phyloP scores from a whole-genome alignment of 2,888 invertebrate species.

The Antheraea yamamai region DNA sequence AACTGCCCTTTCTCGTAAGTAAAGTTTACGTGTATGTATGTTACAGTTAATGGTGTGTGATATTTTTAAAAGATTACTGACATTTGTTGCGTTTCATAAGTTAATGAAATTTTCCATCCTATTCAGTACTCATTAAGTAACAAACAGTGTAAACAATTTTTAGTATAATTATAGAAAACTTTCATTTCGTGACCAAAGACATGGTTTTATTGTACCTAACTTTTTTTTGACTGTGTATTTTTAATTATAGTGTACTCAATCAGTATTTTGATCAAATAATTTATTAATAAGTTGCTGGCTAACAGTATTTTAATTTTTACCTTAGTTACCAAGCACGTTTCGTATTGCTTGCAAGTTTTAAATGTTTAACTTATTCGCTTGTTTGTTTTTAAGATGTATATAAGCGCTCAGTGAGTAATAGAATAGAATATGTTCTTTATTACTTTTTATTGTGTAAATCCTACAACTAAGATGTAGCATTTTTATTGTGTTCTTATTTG shows the following conservation, averaged over 20 bases:
- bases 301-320: constrained; percentile 25
- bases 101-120: too few relatives aligned
- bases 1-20: too few relatives aligned
- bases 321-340: constrained; percentile 1
- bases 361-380: not conserved
- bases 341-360: not conserved
- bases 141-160: not conserved
- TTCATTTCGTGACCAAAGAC: constrained; percentile 24
- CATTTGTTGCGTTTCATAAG: too few relatives aligned
- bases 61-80: too few relatives aligned
- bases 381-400: not conserved
- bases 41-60: too few relatives aligned
- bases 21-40: too few relatives aligned
- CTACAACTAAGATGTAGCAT: not conserved
- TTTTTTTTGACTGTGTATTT: constrained; percentile 12
- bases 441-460: not conserved
- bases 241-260: constrained; percentile 26
- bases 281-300: constrained; percentile 31
- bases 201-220: constrained; percentile 16
- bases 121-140: not conserved
- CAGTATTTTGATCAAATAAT: constrained; percentile 39
- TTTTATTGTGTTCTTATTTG: not conserved
- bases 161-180: constrained; percentile 17
- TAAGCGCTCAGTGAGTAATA: not conserved
- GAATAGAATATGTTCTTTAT: not conserved